Evolutionary conservation across 2,797 vertebrate species (phyloP).

Genomic region (Microhierax caerulescens): DNA sequence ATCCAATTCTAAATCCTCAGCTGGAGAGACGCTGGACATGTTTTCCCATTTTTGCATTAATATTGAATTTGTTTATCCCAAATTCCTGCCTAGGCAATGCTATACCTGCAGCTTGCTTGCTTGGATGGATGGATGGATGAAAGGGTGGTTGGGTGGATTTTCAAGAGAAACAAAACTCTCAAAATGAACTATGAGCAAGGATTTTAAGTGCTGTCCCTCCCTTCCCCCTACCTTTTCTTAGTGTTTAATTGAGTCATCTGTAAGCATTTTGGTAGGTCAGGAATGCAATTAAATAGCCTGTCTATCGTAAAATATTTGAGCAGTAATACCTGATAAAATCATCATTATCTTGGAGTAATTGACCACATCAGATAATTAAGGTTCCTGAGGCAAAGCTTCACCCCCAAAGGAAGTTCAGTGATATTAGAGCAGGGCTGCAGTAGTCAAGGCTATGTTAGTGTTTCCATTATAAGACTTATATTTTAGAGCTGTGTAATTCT

Average conservation of each 20-base stretch:
- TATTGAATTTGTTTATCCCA: background rate
- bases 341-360: constrained; percentile 75
- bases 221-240: background rate
- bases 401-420: constrained; percentile 67
- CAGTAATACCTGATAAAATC: constrained; percentile 75
- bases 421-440: constrained; percentile 40
- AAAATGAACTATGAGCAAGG: background rate
- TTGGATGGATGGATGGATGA: background rate
- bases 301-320: constrained; percentile 69
- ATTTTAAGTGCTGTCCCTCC: background rate
- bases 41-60: background rate
- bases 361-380: constrained; percentile 77
- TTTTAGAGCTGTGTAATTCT: constrained; percentile 34
- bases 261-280: constrained; percentile 72
- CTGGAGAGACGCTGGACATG: background rate
- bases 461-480: constrained; percentile 51
- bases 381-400: constrained; percentile 72
- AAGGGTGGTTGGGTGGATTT: background rate
- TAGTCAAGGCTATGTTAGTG: constrained; percentile 54
- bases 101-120: background rate
- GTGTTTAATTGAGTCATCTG: constrained; percentile 67
- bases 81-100: background rate
- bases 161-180: background rate
- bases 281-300: constrained; percentile 70
- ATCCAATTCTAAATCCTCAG: background rate